These are phyloP conservation scores for Lutraria lutraria DNA, from an alignment of 2,888 invertebrate species.

Conservation along the genomic window DNA sequence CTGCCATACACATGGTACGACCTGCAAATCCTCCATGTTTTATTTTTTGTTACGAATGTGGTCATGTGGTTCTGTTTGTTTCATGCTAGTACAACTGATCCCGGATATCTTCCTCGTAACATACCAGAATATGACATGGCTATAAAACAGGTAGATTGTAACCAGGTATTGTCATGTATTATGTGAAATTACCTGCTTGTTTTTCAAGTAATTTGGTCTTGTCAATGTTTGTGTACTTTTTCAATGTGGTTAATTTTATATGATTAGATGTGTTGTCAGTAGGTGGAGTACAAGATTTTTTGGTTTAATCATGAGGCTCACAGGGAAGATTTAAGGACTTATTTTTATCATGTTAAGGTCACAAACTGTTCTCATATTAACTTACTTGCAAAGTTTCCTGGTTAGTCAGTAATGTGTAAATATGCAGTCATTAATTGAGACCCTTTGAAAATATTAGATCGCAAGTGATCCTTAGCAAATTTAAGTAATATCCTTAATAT, in stretches of 20 bases:
- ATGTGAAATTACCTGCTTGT: slow-evolving; percentile 17
- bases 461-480: too few relatives aligned
- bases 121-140: slow-evolving; percentile 96
- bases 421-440: too few relatives aligned
- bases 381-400: too few relatives aligned
- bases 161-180: slow-evolving; percentile 52
- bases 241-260: background rate
- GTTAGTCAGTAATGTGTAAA: too few relatives aligned
- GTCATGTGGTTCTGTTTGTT: slow-evolving; percentile 98
- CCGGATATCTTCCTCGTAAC: slow-evolving; percentile 95
- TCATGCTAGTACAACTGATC: slow-evolving; percentile 95
- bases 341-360: too few relatives aligned
- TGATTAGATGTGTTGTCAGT: too few relatives aligned
- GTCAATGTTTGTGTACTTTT: background rate
- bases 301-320: too few relatives aligned
- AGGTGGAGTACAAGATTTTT: too few relatives aligned
- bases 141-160: slow-evolving; percentile 89
- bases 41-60: slow-evolving; percentile 95
- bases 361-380: too few relatives aligned
- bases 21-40: slow-evolving; percentile 91
- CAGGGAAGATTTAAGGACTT: too few relatives aligned
- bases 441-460: too few relatives aligned
- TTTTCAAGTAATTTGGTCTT: background rate
- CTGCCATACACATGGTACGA: slow-evolving; percentile 96
- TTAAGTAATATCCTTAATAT: too few relatives aligned